A percentile compares a stretch with the other conserved stretches of the same genome.
Conservation (phyloP, 2,888 invertebrate genomes). For the Trichogramma evanescens region DNA sequence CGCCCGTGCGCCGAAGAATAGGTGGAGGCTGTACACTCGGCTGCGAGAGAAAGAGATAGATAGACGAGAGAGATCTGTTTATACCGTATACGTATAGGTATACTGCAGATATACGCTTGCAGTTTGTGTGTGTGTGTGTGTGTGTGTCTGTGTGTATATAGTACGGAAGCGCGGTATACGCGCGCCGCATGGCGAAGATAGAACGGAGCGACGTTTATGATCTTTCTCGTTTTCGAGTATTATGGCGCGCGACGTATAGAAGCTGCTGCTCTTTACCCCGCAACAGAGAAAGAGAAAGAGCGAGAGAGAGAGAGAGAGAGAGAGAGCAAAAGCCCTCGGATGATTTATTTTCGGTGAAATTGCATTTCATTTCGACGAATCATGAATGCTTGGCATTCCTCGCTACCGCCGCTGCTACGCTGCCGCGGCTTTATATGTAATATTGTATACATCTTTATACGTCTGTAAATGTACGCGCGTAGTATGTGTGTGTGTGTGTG, state of each 20-base stretch:
- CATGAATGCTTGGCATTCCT: too few relatives aligned
- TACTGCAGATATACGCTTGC: not conserved
- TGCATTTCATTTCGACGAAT: constrained; percentile 7
- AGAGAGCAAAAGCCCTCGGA: constrained; percentile 6
- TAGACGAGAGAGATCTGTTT: too few relatives aligned
- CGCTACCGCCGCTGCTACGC: too few relatives aligned
- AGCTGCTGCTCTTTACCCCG: too few relatives aligned
- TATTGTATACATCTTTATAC: too few relatives aligned
- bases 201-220: constrained; percentile 2
- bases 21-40: not conserved
- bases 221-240: constrained; percentile 7
- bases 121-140: not conserved
- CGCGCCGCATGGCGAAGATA: not conserved
- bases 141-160: not conserved
- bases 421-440: too few relatives aligned
- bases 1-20: not conserved
- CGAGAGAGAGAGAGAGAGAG: not conserved
- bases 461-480: too few relatives aligned
- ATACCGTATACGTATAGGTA: too few relatives aligned
- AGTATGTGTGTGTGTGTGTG: too few relatives aligned
- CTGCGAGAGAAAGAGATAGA: not conserved
- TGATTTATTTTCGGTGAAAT: constrained; percentile 15
- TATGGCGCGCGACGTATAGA: not conserved
- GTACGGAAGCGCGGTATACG: not conserved
- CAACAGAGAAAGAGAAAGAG: too few relatives aligned